phyloP scores from a whole-genome alignment of 2,888 invertebrate genomes.

The Sclerodermus sp. region DNA sequence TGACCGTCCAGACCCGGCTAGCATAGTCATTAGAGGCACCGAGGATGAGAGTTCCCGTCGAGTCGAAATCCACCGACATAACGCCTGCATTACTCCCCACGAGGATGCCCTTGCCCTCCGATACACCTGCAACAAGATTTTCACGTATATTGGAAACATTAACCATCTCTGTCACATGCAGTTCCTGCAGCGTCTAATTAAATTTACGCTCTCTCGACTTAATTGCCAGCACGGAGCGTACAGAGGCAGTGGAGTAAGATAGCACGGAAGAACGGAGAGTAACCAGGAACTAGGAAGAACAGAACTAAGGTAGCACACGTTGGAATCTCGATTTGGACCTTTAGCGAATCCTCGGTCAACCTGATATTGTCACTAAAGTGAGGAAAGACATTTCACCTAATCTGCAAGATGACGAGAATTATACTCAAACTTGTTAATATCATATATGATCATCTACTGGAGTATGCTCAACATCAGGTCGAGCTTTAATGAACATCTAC shows the following conservation, averaged over 20 bases:
- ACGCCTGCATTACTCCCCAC: constrained; percentile 95
- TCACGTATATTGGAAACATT: constrained; percentile 15
- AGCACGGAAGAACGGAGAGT: constrained; percentile 6
- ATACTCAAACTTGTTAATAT: constrained; percentile 17
- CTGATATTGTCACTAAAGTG: constrained; percentile 26
- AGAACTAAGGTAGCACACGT: not conserved
- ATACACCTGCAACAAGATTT: constrained; percentile 61
- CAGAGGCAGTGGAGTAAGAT: constrained; percentile 4
- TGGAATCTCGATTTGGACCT: not conserved
- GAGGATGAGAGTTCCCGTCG: constrained; percentile 82
- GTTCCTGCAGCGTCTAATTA: constrained; percentile 30
- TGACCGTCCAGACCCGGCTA: constrained; percentile 92
- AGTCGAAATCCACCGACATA: constrained; percentile 95
- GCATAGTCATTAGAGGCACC: constrained; percentile 97
- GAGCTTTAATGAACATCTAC: constrained; percentile 20
- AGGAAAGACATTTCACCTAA: constrained; percentile 28
- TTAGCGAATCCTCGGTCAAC: constrained; percentile 15
- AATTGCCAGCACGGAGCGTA: constrained; percentile 24
- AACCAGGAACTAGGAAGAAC: not conserved
- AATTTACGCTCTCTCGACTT: constrained; percentile 32
- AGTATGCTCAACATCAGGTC: not conserved
- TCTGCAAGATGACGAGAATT: constrained; percentile 25
- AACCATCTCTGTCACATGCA: constrained; percentile 12
- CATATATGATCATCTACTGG: constrained; percentile 17
- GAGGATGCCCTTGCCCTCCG: constrained; percentile 76